Evolutionary conservation across 2,113 vertebrate species (phyloP).

Genomic region (Emydura subglobosa): DNA sequence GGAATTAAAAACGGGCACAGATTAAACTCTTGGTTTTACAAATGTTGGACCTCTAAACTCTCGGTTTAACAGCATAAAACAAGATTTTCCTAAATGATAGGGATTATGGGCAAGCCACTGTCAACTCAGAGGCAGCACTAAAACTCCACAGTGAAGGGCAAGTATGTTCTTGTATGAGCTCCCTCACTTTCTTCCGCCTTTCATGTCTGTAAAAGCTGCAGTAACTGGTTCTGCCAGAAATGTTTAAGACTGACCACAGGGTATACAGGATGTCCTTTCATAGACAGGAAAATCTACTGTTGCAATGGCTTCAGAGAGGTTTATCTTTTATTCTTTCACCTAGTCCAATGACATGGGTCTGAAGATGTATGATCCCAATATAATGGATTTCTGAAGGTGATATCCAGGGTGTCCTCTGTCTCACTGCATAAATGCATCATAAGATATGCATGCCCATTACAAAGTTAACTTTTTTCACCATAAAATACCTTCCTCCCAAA

Average conservation of each 20-base stretch:
- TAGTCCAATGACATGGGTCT: background rate
- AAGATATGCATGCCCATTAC: background rate
- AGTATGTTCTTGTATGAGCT: background rate
- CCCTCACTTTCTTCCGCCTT: background rate
- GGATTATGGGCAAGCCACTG: background rate
- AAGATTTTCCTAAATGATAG: too few relatives aligned
- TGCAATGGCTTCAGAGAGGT: constrained; percentile 37
- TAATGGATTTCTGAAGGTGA: constrained; percentile 14
- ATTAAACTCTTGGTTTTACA: background rate
- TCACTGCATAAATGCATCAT: background rate
- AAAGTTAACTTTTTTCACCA: background rate
- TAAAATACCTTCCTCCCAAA: background rate
- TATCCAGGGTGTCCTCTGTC: background rate
- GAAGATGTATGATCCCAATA: background rate
- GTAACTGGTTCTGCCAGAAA: constrained; percentile 9
- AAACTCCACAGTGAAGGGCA: background rate
- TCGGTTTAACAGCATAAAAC: too few relatives aligned
- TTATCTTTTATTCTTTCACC: constrained; percentile 37
- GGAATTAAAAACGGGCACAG: constrained; percentile 3
- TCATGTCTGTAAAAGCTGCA: background rate
- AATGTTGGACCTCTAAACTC: too few relatives aligned
- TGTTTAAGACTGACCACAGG: constrained; percentile 26
- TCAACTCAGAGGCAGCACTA: background rate
- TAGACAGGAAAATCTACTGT: constrained; percentile 59
- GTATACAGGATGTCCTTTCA: constrained; percentile 21